Evolutionary conservation across 92 coral and sea anemone species (phyloP).

Genomic region (Zoanthus sansibaricus): DNA sequence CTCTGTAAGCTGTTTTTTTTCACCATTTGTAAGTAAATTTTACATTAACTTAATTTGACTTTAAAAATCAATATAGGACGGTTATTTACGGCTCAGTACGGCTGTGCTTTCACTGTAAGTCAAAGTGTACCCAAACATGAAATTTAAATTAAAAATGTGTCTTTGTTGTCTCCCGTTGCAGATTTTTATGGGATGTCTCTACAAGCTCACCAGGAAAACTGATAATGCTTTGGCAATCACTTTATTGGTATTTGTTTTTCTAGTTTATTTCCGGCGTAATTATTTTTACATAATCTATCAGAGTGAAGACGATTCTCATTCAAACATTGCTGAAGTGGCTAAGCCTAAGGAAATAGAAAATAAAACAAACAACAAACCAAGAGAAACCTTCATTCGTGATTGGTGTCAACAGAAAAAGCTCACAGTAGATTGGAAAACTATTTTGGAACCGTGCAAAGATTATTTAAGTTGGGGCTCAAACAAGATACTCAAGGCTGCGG

Average conservation of each 20-base stretch:
- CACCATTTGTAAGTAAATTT: no score
- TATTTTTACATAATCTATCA: neutral
- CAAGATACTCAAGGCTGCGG: constrained; percentile 56
- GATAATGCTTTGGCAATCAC: neutral
- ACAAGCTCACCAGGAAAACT: neutral
- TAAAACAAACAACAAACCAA: neutral
- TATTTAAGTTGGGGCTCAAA: constrained; percentile 54
- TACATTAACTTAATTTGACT: no score
- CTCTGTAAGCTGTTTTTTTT: no score
- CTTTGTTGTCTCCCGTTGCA: neutral
- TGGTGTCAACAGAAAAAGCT: constrained; percentile 79
- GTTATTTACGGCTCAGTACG: no score
- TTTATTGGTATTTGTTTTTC: neutral
- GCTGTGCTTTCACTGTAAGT: no score
- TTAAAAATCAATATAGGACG: no score
- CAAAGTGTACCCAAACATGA: no score
- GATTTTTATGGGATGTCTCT: constrained; percentile 38
- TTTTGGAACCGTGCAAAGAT: constrained; percentile 64
- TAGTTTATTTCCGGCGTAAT: neutral
- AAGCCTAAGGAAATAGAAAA: neutral
- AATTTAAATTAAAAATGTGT: neutral
- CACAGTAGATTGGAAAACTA: constrained; percentile 73
- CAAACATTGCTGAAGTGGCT: neutral
- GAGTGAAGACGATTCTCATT: neutral
- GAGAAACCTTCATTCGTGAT: constrained; percentile 27